A percentile compares a stretch with the other conserved stretches of the same genome.
Conservation (phyloP, 2,888 invertebrate genomes). For the Caenorhabditis wallacei region DNA sequence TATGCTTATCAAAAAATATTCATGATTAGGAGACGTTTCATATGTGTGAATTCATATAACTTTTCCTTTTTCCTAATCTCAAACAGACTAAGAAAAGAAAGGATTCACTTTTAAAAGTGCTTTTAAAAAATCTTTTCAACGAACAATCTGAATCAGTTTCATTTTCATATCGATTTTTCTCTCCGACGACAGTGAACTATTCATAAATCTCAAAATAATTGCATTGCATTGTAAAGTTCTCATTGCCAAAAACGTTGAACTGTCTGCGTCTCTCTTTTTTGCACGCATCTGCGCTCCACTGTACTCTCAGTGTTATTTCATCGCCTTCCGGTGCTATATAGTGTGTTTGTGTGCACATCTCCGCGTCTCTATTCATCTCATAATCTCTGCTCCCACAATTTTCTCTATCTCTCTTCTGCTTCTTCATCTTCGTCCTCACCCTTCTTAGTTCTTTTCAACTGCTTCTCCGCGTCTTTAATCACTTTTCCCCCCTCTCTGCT, state of each 20-base stretch:
- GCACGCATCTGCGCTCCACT: conserved; percentile 40
- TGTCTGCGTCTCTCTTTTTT: conserved; percentile 22
- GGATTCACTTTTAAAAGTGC: no score
- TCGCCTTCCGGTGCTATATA: conserved; percentile 45
- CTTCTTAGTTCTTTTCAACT: conserved; percentile 17
- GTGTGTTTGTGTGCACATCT: conserved; percentile 57
- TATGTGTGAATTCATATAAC: no score
- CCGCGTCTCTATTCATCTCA: conserved; percentile 48
- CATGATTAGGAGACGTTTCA: no score
- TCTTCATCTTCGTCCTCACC: conserved; percentile 7
- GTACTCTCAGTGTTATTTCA: conserved; percentile 48
- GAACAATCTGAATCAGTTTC: no score
- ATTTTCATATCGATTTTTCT: no score
- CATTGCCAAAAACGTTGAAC: background rate
- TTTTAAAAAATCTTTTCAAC: no score
- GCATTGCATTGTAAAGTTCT: no score
- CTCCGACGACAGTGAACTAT: no score
- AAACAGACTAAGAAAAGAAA: no score
- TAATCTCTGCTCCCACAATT: conserved; percentile 29
- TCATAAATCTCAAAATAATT: no score
- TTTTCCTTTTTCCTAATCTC: no score
- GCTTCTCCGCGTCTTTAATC: conserved; percentile 18
- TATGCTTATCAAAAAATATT: no score
- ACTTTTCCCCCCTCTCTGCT: conserved; percentile 14
- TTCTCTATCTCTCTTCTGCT: conserved; percentile 40